Percentiles rank a stretch among this genome's conserved stretches.
phyloP scores from a whole-genome alignment of 2,113 vertebrate genomes.

The Ptilonorhynchus violaceus region DNA sequence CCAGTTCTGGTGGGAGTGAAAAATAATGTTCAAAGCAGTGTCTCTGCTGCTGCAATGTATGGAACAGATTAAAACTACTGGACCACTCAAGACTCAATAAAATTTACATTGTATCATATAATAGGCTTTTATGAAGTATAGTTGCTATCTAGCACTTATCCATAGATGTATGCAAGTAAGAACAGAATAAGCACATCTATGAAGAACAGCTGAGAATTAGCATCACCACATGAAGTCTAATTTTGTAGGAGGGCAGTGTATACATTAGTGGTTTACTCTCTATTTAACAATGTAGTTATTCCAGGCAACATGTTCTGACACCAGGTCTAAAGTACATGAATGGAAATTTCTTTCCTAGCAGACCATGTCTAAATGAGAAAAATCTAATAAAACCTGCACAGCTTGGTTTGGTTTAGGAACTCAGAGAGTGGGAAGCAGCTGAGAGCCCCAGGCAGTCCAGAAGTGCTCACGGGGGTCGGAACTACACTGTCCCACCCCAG shows the following conservation, averaged over 20 bases:
- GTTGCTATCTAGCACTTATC: not conserved
- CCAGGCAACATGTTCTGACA: not conserved
- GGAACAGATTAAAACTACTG: not conserved
- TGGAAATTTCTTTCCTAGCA: not conserved
- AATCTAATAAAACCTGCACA: not conserved
- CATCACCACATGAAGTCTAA: not conserved
- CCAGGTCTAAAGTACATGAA: not conserved
- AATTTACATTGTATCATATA: not conserved
- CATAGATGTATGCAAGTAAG: not conserved
- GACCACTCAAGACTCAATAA: not conserved
- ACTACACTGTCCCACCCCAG: accelerated
- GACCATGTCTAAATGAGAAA: not conserved
- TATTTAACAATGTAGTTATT: not conserved
- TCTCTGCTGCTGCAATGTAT: not conserved
- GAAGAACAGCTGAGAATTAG: not conserved
- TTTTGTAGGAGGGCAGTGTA: not conserved
- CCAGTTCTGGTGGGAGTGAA: not conserved
- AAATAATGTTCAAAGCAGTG: not conserved
- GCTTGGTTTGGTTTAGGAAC: not conserved
- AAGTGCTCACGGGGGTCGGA: not conserved
- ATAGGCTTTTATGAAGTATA: not conserved
- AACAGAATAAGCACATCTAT: not conserved
- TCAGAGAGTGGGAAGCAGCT: not conserved
- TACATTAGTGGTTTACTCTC: not conserved
- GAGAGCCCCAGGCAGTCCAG: not conserved